These are phyloP conservation scores for Carapus acus DNA, from an alignment of 2,797 vertebrate genomes.

Conservation along the genomic window DNA sequence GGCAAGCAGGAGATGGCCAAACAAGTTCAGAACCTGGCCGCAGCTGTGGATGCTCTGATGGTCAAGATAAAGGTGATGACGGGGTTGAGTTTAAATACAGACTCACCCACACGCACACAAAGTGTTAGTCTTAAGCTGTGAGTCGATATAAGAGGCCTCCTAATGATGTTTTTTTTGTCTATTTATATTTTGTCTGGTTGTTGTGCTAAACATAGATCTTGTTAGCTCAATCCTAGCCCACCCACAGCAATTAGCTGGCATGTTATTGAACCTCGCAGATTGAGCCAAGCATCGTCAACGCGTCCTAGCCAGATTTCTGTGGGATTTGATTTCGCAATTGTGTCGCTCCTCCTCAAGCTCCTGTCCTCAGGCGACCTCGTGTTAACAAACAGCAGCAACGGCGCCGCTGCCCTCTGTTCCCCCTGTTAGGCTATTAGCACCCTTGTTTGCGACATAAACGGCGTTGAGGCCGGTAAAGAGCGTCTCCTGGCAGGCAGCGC, in stretches of 20 bases:
- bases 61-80: constrained; percentile 90
- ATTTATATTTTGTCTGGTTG: constrained; percentile 35
- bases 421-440: constrained; percentile 55
- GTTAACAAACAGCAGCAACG: constrained; percentile 19
- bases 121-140: not conserved
- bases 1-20: constrained; percentile 91
- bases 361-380: too few species aligned
- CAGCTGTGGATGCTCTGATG: constrained; percentile 80
- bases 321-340: constrained; percentile 7
- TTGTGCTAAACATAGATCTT: constrained; percentile 39
- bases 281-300: constrained; percentile 19
- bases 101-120: not conserved
- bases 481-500: constrained; percentile 22
- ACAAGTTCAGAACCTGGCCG: constrained; percentile 83
- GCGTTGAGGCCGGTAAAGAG: constrained; percentile 33
- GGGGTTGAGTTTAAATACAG: too few species aligned
- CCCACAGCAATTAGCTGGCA: constrained; percentile 42
- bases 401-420: constrained; percentile 19
- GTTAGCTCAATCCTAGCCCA: constrained; percentile 49
- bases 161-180: too few species aligned
- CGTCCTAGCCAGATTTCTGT: constrained; percentile 4
- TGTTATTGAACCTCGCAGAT: constrained; percentile 41
- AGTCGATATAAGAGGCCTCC: too few species aligned
- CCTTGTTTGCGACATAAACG: constrained; percentile 25
- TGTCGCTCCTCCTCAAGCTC: too few species aligned